Conservation (phyloP, 2,797 vertebrate species). For the Merluccius polli region DNA sequence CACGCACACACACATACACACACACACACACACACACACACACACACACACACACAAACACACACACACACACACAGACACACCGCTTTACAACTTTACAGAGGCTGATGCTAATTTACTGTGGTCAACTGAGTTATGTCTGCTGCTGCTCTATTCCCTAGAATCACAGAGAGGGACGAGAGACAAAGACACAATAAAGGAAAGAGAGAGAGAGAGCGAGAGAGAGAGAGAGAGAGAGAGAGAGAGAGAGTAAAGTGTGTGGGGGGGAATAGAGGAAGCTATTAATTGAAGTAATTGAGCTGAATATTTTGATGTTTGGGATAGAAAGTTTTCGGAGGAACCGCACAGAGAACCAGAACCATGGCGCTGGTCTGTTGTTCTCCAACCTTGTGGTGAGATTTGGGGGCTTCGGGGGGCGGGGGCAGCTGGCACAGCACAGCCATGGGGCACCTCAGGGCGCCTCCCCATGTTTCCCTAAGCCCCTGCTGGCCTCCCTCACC, state of each 20-base stretch:
- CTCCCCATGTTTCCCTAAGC: slow-evolving; percentile 38
- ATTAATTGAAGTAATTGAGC: slow-evolving; percentile 41
- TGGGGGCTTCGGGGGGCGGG: too few species aligned
- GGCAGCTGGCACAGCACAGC: slow-evolving; percentile 28
- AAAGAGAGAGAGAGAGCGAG: not conserved
- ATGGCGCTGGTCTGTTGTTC: not conserved
- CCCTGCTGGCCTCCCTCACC: slow-evolving; percentile 40
- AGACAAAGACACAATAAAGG: not conserved
- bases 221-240: not conserved
- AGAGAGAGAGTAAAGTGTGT: not conserved
- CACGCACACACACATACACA: slow-evolving; percentile 32
- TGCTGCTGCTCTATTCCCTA: slow-evolving; percentile 32
- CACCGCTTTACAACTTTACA: slow-evolving; percentile 18
- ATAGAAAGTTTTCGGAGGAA: slow-evolving; percentile 23
- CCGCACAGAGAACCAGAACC: slow-evolving; percentile 5
- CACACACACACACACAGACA: slow-evolving; percentile 8
- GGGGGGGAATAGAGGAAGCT: slow-evolving; percentile 23
- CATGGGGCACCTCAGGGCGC: slow-evolving; percentile 31
- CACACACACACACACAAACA: not conserved
- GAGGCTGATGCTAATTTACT: slow-evolving; percentile 61
- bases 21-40: slow-evolving; percentile 2
- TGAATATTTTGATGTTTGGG: slow-evolving; percentile 33
- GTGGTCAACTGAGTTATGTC: slow-evolving; percentile 55
- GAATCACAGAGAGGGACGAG: slow-evolving; percentile 26
- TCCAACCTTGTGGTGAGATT: too few species aligned